Base-by-base conservation (phyloP, 2,113 vertebrate genomes). In the Heterotilapia buettikoferi region DNA sequence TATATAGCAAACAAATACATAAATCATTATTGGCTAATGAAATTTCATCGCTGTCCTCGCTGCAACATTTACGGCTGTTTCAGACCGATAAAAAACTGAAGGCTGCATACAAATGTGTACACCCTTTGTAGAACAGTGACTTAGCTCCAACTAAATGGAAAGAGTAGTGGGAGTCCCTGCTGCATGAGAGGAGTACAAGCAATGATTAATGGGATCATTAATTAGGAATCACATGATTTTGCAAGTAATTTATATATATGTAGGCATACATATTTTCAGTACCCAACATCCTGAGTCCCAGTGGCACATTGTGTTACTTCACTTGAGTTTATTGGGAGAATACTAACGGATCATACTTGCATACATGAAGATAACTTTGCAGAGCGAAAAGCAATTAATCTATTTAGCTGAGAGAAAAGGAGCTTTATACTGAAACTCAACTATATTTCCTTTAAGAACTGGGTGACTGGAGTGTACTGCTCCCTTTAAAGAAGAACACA, bases 91-190 rank as follows among this genome's bases (percentile, higher is more conserved):
- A 24, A 71, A 24, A 21, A 0, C 63, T 68, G 19, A 68, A 21
- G 19, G 10, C 4, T 40, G 19, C 36, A 21, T 8, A 38, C 0
- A 66, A 38, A 66, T 0, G 10, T 12, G 29, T 33, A 33, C 19
- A 33, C 29, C 59, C 29, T 63, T 36, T 31, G 1, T 18, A 31
- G 57, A 36, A 63, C 9, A 63, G 2, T 12, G 63, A 68, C 0
- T 36, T 2, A 13, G 33, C 6, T 0, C 33, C 36, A 38, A 40
- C 33, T 68, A 68, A 38, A 40, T 40, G 33, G 33, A 21, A 38
- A 68, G 11, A 40, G 33, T 38, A 38, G 33, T 21, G 66, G 66
- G 36, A 1, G 66, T 24, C 7, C 0, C 12, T 24, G 66, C 12
- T 71, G 36, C 7, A 24, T 6, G 63, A 13, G n/a, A 40, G 7